Conservation (phyloP, 2,888 invertebrate species). For the Iphiclides podalirius region DNA sequence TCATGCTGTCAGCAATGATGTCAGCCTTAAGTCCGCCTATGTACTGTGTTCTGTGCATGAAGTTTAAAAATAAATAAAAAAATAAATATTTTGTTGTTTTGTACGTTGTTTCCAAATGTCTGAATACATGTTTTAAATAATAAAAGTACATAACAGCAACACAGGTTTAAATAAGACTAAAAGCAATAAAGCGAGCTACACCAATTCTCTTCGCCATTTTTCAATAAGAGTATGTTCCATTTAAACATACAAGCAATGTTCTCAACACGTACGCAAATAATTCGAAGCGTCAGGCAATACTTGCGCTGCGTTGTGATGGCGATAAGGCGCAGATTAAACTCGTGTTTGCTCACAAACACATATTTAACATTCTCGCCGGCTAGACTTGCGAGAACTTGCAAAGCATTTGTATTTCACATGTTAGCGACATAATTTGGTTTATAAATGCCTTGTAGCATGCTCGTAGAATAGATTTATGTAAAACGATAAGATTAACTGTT, state of each 20-base stretch:
- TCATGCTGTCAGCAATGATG: too few relatives aligned
- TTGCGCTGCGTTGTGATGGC: conserved; percentile 38
- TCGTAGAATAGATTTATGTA: conserved; percentile 19
- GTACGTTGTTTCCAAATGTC: too few relatives aligned
- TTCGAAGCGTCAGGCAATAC: conserved; percentile 7
- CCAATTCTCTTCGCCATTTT: not conserved
- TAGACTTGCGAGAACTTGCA: conserved; percentile 59
- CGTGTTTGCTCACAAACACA: conserved; percentile 70
- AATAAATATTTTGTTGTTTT: too few relatives aligned
- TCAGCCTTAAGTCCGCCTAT: too few relatives aligned
- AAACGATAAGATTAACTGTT: conserved; percentile 20
- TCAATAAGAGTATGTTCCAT: not conserved
- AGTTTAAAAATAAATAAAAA: too few relatives aligned
- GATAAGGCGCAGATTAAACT: conserved; percentile 76
- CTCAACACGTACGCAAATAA: conserved; percentile 13
- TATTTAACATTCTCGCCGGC: conserved; percentile 67
- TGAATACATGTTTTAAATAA: too few relatives aligned
- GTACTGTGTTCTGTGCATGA: too few relatives aligned
- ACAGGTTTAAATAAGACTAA: too few relatives aligned
- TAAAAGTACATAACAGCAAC: too few relatives aligned
- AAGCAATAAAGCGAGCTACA: too few relatives aligned
- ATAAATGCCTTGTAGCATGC: conserved; percentile 56
- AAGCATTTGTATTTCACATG: conserved; percentile 68
- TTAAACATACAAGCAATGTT: conserved; percentile 4
- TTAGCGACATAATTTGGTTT: conserved; percentile 67